Evolutionary conservation across 2,797 vertebrate genomes (phyloP).

Genomic region (Anguilla anguilla): DNA sequence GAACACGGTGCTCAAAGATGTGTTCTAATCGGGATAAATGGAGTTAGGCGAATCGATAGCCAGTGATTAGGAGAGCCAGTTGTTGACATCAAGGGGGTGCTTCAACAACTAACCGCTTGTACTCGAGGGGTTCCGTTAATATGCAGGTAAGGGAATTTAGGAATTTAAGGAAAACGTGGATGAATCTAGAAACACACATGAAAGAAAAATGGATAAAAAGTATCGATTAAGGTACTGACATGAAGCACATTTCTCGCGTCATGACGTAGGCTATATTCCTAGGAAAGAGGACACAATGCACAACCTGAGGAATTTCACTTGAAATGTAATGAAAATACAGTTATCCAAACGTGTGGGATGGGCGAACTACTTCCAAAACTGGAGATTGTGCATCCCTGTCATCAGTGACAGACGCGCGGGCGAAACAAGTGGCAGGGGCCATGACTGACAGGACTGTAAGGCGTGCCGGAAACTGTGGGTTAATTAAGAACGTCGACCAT

Average conservation of each 20-base stretch:
- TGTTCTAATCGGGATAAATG: constrained; percentile 86
- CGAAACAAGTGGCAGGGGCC: neutral
- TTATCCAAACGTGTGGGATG: neutral
- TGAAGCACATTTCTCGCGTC: neutral
- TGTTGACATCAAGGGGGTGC: constrained; percentile 57
- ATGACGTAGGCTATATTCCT: too few relatives aligned
- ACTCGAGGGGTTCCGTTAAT: neutral
- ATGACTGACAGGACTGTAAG: neutral
- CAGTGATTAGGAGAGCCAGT: constrained; percentile 80
- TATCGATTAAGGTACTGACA: neutral
- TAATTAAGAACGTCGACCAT: constrained; percentile 9
- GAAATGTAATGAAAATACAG: neutral
- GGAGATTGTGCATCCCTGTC: neutral
- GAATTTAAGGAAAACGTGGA: neutral
- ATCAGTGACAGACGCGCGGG: neutral
- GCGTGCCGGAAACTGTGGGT: neutral
- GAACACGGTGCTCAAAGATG: constrained; percentile 81
- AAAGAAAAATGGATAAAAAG: neutral
- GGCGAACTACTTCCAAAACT: neutral
- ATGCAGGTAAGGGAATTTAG: constrained; percentile 13
- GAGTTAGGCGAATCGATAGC: constrained; percentile 89
- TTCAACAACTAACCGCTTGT: constrained; percentile 10
- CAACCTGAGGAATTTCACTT: neutral
- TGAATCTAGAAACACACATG: neutral
- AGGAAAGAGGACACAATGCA: neutral